A percentile compares a stretch with the other conserved stretches of the same genome.
phyloP scores from a whole-genome alignment of 37 sponge, comb jelly and placozoan species.

The Sycon ciliatum region DNA sequence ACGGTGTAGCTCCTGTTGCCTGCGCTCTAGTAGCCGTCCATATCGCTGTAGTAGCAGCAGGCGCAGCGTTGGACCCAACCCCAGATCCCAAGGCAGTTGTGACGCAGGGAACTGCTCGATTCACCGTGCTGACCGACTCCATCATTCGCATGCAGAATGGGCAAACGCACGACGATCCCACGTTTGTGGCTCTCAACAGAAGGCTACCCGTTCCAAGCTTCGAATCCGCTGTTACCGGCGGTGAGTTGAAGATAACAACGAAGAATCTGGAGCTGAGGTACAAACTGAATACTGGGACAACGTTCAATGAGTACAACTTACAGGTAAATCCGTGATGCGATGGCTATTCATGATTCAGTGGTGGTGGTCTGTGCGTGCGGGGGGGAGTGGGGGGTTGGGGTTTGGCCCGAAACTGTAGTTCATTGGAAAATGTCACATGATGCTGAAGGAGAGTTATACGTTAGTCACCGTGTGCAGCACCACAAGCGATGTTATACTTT shows the following conservation, averaged over 20 bases:
- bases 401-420: no score
- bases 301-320: conserved; percentile 40
- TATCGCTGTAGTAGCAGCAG: background rate
- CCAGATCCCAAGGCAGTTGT: conserved; percentile 41
- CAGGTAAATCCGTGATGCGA: no score
- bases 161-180: conserved; percentile 25
- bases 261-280: conserved; percentile 41
- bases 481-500: no score
- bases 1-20: no score
- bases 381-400: no score
- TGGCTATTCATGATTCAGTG: no score
- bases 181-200: conserved; percentile 47
- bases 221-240: conserved; percentile 19
- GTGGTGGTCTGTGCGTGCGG: no score
- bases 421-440: no score
- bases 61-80: conserved; percentile 10
- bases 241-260: conserved; percentile 31
- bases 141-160: conserved; percentile 58
- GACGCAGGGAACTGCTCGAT: conserved; percentile 39
- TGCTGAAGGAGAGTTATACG: no score
- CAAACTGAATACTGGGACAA: background rate
- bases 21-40: no score
- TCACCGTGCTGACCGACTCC: conserved; percentile 45
- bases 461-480: no score
- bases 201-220: conserved; percentile 34